Evolutionary conservation across 2,888 invertebrate genomes (phyloP), one percentile per base, ranked within the genome.

Genomic region (Subacronicta megacephala): DNA sequence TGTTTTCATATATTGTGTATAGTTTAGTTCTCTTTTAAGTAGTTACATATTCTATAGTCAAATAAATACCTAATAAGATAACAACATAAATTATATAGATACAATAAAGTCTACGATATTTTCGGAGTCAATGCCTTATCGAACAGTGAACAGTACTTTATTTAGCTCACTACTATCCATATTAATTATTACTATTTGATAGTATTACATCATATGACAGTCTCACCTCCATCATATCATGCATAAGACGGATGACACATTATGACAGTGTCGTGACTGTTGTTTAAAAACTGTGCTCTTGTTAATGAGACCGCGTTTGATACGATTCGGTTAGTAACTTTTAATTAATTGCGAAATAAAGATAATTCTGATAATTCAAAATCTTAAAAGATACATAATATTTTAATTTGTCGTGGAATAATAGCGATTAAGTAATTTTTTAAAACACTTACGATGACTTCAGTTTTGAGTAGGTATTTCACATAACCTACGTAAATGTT

Each of bases 191-290:
- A 40, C 26, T 43, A 44, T 49, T 36, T n/a, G 18, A 37, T 38
- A 53, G 20, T 45, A 33, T 67, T 67, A 49, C 62, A 50, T 55
- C 62, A 65, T 1, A 1, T 12, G 12, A 43, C 17, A 33, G 44
- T 7, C 37, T 46, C 44, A 37, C 70, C 13, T 36, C 35, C n/a
- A 10, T 16, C 10, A 18, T 40, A 20, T 33, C 65, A 70, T 41
- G 47, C 46, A 23, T 13, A n/a, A 5, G 17, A 36, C 29, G 67
- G 43, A 43, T 45, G 44, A 49, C 43, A 56, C 43, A 44, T 35
- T 44, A 36, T 63, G 61, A 37, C 31, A 17, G 5, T 0, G 3
- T 15, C 53, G 45, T 69, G 69, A 50, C 41, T 16, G 35, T 54
- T 7, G 16, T 33, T 12, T 29, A 43, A 45, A 37, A 29, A 52